Percentiles rank a stretch among this genome's conserved stretches.
These are phyloP conservation scores for Bucorvus abyssinicus DNA, from an alignment of 2,797 vertebrate species.

Conservation along the genomic window DNA sequence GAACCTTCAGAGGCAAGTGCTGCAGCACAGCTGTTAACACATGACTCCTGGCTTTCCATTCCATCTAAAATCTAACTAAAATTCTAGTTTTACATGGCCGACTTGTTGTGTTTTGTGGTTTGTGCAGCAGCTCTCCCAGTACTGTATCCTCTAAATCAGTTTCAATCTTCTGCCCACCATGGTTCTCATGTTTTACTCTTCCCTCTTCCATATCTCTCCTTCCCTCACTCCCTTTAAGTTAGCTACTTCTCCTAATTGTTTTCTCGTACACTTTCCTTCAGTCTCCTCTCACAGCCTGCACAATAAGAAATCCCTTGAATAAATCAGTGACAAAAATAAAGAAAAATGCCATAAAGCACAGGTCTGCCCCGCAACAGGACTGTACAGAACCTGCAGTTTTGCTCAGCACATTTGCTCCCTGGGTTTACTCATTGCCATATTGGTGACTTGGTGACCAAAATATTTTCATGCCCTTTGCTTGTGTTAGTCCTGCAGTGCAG, in stretches of 20 bases:
- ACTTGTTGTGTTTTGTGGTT: background rate
- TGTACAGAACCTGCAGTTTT: background rate
- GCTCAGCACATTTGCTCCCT: background rate
- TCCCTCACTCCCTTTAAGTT: background rate
- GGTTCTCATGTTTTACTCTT: background rate
- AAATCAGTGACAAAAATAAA: background rate
- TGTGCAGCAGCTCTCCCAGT: background rate
- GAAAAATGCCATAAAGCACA: background rate
- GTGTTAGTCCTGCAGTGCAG: background rate
- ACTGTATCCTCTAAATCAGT: background rate
- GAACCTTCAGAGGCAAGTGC: background rate
- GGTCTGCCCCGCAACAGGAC: background rate
- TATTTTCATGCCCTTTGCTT: background rate
- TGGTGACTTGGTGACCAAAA: background rate
- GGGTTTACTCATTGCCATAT: background rate
- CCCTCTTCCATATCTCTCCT: background rate
- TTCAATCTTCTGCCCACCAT: background rate
- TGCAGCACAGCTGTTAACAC: background rate
- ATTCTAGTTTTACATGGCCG: background rate
- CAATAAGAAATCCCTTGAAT: background rate
- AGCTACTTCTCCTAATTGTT: background rate
- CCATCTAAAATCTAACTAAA: background rate
- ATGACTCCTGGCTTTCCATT: background rate
- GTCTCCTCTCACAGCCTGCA: background rate
- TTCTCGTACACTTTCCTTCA: background rate